Evolutionary conservation across 2,797 vertebrate species (phyloP), one percentile per base, ranked within the genome.

Genomic region (Rhinophrynus dorsalis): DNA sequence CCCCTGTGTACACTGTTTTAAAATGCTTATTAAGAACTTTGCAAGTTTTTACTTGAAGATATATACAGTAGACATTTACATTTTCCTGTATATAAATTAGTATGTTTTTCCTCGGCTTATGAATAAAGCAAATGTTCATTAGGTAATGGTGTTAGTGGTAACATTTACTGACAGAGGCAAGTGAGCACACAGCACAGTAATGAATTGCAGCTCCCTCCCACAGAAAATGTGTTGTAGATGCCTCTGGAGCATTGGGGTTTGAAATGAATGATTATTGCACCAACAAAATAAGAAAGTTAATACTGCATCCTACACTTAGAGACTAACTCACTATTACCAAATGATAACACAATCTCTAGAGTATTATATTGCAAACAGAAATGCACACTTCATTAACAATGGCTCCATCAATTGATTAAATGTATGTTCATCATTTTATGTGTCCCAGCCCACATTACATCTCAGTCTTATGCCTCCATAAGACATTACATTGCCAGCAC

Each of bases 371-470:
- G 57, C 50, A 55, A 71, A 20, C 54, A 47, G 45, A 47, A 70
- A 54, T 54, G 42, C 26, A 67, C 56, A 70, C 74, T 76, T 74
- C 67, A 71, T 65, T 76, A 74, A 68, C 32, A 47, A 6, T 21
- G 52, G n/a, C 26, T 44, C 54, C 56, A 47, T 68, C 63, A 62
- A 65, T 23, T 27, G 2, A 32, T 47, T 8, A 1, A 65, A 26
- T 30, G 2, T 7, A 18, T 57, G 67, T 63, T 63, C 8, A 72
- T 75, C 15, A 30, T 70, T 69, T 56, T 45, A 18, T 56, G 68
- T 76, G 68, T 62, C 23, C 27, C 50, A 5, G 9, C 1, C 7
- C 2, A 4, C 24, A 1, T 21, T 69, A 6, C 27, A 47, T 26
- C 17, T 40, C 44, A 45, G 18, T 68, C 38, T 26, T 11, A 23